A percentile compares a stretch with the other conserved stretches of the same genome.
Conservation (phyloP, 2,888 invertebrate genomes). For the Fragum sueziense region DNA sequence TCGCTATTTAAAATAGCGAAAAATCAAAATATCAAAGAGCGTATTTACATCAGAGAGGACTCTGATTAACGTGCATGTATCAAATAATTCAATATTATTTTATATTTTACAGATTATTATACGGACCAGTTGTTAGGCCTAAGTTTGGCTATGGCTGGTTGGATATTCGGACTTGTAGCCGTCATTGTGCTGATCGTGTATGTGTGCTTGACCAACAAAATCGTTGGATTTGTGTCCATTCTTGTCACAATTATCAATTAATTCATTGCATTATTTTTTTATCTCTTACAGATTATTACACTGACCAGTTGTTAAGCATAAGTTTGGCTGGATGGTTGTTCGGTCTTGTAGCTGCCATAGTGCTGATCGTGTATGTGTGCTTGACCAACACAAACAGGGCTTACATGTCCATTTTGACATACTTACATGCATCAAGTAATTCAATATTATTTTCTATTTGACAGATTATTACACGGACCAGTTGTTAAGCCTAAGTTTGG, state of each 20-base stretch:
- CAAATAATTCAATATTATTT: not conserved
- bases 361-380: slow-evolving; percentile 58
- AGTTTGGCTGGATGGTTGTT: slow-evolving; percentile 62
- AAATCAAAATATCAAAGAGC: no score
- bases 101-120: slow-evolving; percentile 53
- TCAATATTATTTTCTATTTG: no score
- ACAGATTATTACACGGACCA: slow-evolving; percentile 58
- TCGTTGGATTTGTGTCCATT: no score
- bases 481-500: slow-evolving; percentile 56
- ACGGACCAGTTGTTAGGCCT: slow-evolving; percentile 54
- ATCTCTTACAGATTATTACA: slow-evolving; percentile 56
- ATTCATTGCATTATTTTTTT: not conserved
- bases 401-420: slow-evolving; percentile 47
- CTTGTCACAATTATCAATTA: no score
- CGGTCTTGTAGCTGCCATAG: slow-evolving; percentile 51
- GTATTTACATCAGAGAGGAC: no score
- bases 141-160: slow-evolving; percentile 60
- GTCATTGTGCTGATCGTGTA: slow-evolving; percentile 55
- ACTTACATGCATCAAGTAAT: no score
- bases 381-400: slow-evolving; percentile 55
- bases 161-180: slow-evolving; percentile 54
- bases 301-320: slow-evolving; percentile 54
- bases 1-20: no score
- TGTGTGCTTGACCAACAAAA: slow-evolving; percentile 56
- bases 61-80: no score